Evolutionary conservation across 2,888 invertebrate genomes (phyloP), one percentile per base, ranked within the genome.

Genomic region (Microplitis deprimator): DNA sequence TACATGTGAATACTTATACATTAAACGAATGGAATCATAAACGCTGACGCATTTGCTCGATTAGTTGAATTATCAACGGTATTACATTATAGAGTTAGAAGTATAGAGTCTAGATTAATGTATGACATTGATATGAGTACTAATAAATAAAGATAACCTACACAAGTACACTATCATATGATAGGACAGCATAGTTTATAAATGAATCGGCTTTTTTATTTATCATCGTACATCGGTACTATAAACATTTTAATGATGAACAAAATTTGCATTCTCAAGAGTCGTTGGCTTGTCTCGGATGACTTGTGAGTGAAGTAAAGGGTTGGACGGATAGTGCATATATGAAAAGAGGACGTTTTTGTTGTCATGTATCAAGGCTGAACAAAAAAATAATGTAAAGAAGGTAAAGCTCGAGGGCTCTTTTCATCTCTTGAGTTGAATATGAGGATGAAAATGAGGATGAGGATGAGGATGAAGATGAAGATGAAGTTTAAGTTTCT

Each of bases 21-120:
- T 13, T 10, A 50, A 50, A 8, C 8, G 50, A 50, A 50, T 50
- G 50, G 50, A 50, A 50, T 50, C 50, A 50, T 50, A 50, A 50
- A 50, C 50, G 50, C 50, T 50, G 50, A 50, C 50, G 50, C 50
- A 50, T 50, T 50, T 50, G 50, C 50, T 50, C 50, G 50, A 50
- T 50, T 50, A 50, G 50, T 50, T 50, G 50, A 13, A 50, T 50
- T 50, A 50, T 50, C 50, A 50, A 50, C 50, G 50, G 50, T 50
- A 13, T 50, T 50, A 50, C 50, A 29, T 29, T 29, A 29, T 29
- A 29, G 29, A 29, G 2, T 29, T 20, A 20, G 20, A 20, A 20
- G 20, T 20, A 20, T 20, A 29, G 29, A 29, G 29, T 29, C 20
- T 20, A 29, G 29, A 29, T 29, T 29, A 29, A 29, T 29, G 13